Conservation (phyloP, 23 tunicate species). For the Corella eumyota region DNA sequence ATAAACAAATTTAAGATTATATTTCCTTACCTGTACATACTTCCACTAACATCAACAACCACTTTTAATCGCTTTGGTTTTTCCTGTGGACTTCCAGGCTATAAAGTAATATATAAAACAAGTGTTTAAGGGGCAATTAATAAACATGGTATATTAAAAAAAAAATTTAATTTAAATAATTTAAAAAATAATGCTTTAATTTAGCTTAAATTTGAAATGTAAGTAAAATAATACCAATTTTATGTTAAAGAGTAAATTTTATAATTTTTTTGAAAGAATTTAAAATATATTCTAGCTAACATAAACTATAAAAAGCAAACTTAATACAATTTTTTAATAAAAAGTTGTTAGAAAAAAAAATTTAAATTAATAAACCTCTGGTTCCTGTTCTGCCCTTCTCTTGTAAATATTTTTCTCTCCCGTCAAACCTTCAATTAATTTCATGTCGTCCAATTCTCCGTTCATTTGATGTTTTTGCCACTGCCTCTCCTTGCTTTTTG, state of each 20-base stretch:
- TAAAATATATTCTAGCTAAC: too few species aligned
- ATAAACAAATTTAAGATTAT: background rate
- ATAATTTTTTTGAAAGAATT: too few species aligned
- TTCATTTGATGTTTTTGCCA: conserved; percentile 87
- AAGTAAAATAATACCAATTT: too few species aligned
- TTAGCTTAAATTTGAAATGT: too few species aligned
- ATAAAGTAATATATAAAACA: conserved; percentile 2
- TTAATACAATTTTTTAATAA: background rate
- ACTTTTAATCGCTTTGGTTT: conserved; percentile 73
- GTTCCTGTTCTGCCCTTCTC: conserved; percentile 89
- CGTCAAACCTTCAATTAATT: conserved; percentile 86
- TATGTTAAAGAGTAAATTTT: too few species aligned
- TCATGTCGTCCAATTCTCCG: conserved; percentile 93
- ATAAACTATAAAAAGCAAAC: background rate
- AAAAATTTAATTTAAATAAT: background rate
- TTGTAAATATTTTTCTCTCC: conserved; percentile 92
- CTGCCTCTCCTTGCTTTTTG: conserved; percentile 86
- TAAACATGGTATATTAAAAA: background rate
- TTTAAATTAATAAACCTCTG: conserved; percentile 49
- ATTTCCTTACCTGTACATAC: conserved; percentile 69
- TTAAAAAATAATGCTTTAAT: too few species aligned
- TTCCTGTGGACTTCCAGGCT: conserved; percentile 91
- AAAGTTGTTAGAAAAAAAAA: background rate
- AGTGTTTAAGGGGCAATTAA: too few species aligned
- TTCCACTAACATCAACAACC: conserved; percentile 78